phyloP scores from a whole-genome alignment of 2,888 invertebrate genomes.

The Chesias legatella region DNA sequence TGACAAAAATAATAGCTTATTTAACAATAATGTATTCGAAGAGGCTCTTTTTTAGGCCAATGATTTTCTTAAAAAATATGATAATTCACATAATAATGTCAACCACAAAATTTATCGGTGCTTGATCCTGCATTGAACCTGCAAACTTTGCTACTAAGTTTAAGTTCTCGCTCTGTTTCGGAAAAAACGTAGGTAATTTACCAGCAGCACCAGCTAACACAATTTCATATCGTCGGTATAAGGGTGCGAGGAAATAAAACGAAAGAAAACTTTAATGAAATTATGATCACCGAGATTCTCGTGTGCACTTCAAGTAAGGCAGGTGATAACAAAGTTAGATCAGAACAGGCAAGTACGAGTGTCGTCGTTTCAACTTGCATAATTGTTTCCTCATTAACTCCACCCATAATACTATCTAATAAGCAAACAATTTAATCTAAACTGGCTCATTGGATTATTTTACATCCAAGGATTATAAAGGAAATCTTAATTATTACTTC shows the following conservation, averaged over 20 bases:
- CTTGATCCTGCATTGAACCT: too few relatives aligned
- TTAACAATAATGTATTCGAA: too few relatives aligned
- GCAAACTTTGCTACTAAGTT: too few relatives aligned
- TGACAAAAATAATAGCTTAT: too few relatives aligned
- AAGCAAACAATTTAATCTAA: conserved; percentile 51
- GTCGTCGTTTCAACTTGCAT: conserved; percentile 26
- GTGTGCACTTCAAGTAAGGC: too few relatives aligned
- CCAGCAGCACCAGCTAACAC: too few relatives aligned
- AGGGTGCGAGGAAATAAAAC: background rate
- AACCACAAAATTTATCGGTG: too few relatives aligned
- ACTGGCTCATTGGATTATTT: conserved; percentile 33
- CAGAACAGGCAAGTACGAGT: conserved; percentile 5
- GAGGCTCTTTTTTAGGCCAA: too few relatives aligned
- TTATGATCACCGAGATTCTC: background rate
- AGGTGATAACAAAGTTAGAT: background rate
- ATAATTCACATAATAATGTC: too few relatives aligned
- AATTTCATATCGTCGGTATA: background rate
- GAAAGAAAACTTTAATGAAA: background rate
- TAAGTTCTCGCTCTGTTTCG: too few relatives aligned
- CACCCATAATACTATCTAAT: conserved; percentile 39
- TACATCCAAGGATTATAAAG: conserved; percentile 25
- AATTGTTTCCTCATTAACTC: conserved; percentile 54
- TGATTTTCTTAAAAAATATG: too few relatives aligned
- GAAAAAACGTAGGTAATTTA: too few relatives aligned
- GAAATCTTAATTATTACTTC: conserved; percentile 30